Conservation (phyloP, 2,113 vertebrate genomes). For the Tetraodon nigroviridis region DNA sequence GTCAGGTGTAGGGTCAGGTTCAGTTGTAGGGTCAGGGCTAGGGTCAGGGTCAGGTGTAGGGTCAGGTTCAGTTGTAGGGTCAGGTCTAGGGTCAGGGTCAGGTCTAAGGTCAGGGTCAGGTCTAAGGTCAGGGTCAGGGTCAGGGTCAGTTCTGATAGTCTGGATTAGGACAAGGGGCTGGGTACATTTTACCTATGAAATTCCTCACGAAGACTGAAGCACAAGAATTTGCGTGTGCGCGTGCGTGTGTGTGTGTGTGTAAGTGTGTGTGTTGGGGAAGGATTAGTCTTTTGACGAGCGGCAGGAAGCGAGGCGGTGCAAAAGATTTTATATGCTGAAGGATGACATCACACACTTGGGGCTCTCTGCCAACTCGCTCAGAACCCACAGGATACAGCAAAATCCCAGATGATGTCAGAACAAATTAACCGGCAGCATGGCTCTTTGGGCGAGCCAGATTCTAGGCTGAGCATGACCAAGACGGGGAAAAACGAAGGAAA, state of each 20-base stretch:
- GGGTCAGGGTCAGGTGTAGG: too few relatives aligned
- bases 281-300: slow-evolving; percentile 18
- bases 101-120: too few relatives aligned
- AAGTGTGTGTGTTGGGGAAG: not conserved
- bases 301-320: slow-evolving; percentile 6
- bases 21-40: too few relatives aligned
- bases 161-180: too few relatives aligned
- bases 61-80: too few relatives aligned
- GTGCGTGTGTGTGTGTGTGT: not conserved
- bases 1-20: too few relatives aligned
- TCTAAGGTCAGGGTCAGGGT: too few relatives aligned
- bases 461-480: slow-evolving; percentile 26
- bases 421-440: slow-evolving; percentile 41
- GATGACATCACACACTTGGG: slow-evolving; percentile 46
- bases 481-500: slow-evolving; percentile 1
- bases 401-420: slow-evolving; percentile 56
- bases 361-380: slow-evolving; percentile 32
- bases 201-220: too few relatives aligned
- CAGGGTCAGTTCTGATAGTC: too few relatives aligned
- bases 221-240: too few relatives aligned
- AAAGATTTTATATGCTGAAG: slow-evolving; percentile 21
- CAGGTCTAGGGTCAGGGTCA: too few relatives aligned
- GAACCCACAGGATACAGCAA: slow-evolving; percentile 39
- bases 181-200: too few relatives aligned
- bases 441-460: slow-evolving; percentile 36